Evolutionary conservation across 2,888 invertebrate genomes (phyloP).

Genomic region (Polydesmus complanatus): DNA sequence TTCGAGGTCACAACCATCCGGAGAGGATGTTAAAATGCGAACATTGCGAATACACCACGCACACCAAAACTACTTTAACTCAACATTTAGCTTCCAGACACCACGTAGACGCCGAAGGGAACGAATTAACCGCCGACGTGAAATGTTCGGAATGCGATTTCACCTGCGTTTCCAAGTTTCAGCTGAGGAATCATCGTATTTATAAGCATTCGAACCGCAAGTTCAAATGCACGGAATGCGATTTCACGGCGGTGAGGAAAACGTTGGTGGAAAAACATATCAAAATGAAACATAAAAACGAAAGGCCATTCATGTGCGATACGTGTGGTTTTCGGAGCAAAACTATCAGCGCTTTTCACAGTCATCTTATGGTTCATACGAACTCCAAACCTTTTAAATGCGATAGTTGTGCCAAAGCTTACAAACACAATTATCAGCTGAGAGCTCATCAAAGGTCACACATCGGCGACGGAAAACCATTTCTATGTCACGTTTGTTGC

Average conservation of each 20-base stretch:
- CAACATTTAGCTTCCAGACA: background rate
- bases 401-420: background rate
- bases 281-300: background rate
- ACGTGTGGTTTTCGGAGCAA: background rate
- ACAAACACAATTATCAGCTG: background rate
- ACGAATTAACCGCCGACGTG: background rate
- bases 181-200: background rate
- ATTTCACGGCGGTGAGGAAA: background rate
- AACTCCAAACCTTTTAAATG: background rate
- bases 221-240: background rate
- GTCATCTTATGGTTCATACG: background rate
- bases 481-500: background rate
- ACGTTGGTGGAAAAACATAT: background rate
- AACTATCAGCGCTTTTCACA: background rate
- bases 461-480: background rate
- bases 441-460: background rate
- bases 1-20: background rate
- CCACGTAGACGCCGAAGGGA: background rate
- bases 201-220: background rate
- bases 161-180: background rate
- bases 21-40: background rate
- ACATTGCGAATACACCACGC: background rate
- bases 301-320: background rate
- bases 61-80: background rate
- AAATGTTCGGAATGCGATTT: background rate